Evolutionary conservation across 2,113 vertebrate species (phyloP), one percentile per base, ranked within the genome.

Genomic region (Condylura cristata): DNA sequence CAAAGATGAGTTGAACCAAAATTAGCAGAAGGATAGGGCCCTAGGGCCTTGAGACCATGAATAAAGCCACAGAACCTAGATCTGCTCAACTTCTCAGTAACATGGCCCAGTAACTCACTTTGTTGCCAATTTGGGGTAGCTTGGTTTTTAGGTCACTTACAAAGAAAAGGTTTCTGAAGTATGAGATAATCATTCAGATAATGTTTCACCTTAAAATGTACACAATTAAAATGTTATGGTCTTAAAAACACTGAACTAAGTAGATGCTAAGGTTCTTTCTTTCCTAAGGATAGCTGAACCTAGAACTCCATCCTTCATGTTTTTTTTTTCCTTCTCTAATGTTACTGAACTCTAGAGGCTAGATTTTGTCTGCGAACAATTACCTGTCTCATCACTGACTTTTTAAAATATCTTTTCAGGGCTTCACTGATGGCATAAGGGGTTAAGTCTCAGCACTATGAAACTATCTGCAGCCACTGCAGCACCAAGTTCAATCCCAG

Each of bases 201-300:
- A 16, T 65, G 28, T 60, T 92, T 90, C 34, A 82, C 37, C 79
- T 79, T 8, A 63, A 90, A 90, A 84, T 14, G 11, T 14, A 85
- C 6, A 60, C 66, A 56, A 26, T 46, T 72, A 5, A 86, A 74
- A 20, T 66, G 22, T 71, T 18, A 34, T 20, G 26, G 44, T 87
- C 6, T 70, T 68, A 51, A 68, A 61, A 90, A n/a, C 13, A 65
- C 37, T 44, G 44, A 90, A 37, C 37, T 20, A 84, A 16, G 61
- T 7, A 56, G 18, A 74, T 12, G 22, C 1, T 41, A 32, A 74
- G 37, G 22, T 60, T 85, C 34, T 41, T 79, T 91, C 2, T 4
- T 80, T 20, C 72, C 30, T 87, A 84, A 58, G 4, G 28, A 92
- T 1, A 88, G 11, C 20, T 75, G 41, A 56, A 85, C 65, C n/a